Evolutionary conservation across 23 tunicate species (phyloP).

Genomic region (Diplosoma virens): DNA sequence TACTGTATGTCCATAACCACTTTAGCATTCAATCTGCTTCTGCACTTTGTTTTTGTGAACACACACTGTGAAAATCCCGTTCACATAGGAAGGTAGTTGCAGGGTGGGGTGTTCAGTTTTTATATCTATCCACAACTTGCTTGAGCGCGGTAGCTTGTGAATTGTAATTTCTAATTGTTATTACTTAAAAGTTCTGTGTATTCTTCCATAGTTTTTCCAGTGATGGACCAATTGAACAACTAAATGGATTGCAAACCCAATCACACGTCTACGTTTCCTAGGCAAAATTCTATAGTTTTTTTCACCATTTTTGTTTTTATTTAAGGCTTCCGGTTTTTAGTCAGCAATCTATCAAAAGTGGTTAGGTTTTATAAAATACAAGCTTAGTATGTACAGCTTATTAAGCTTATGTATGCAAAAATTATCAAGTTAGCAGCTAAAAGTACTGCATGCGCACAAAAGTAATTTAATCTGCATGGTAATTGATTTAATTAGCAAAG

Average conservation of each 20-base stretch:
- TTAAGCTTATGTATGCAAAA: too few species aligned
- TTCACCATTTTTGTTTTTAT: too few species aligned
- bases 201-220: too few species aligned
- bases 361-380: too few species aligned
- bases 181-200: slow-evolving; percentile 1
- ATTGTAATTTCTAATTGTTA: slow-evolving; percentile 5
- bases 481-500: too few species aligned
- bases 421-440: too few species aligned
- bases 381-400: too few species aligned
- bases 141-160: background rate
- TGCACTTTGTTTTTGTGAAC: slow-evolving; percentile 23
- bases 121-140: slow-evolving; percentile 7
- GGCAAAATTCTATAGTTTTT: background rate
- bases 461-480: too few species aligned
- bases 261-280: background rate
- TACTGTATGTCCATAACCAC: slow-evolving; percentile 1
- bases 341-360: too few species aligned
- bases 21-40: slow-evolving; percentile 12
- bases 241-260: background rate
- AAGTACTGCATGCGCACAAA: too few species aligned
- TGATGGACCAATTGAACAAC: background rate
- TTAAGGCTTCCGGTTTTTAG: too few species aligned
- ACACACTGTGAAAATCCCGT: slow-evolving; percentile 22
- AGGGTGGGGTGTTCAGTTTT: slow-evolving; percentile 17
- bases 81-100: slow-evolving; percentile 18